Base-by-base conservation (phyloP, 2,888 invertebrate genomes). In the Drosophila histrio region DNA sequence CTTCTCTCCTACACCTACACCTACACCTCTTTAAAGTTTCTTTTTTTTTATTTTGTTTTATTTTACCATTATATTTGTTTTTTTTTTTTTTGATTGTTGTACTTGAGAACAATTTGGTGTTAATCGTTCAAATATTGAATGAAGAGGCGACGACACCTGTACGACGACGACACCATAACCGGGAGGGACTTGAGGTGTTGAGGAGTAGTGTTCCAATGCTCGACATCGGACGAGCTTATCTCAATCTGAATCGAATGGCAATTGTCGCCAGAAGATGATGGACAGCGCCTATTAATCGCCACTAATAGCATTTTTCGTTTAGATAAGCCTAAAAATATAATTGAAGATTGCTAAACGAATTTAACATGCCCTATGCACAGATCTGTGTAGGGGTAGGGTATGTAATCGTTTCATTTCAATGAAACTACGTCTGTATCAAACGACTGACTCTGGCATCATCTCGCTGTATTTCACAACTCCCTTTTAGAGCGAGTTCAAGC, bases 261-360 rank as follows among this genome's bases (percentile, higher is more conserved):
- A 86, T 82, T 77, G 75, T 80, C 74, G 72, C 50, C 59, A 54
- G 65, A 75, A 80, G 84, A 88, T 89, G 88, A 88, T 88, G 82
- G 87, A 88, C 89, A 87, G 79, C 79, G 80, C 78, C 72, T 87
- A 87, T 88, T 89, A 89, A 89, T 89, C 88, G 88, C 72, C 81
- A 66, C 87, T 89, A 89, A 89, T 88, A 88, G 83, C 73, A 77
- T 79, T 87, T 77, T 59, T 66, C 21, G 53, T 73, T 72, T 15
- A 77, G 84, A 84, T 84, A 84, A 84, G 87, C 71, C 64, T 19
- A 53, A 58, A 72, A 41, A 38, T 28, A 32, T 30, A 19, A 30
- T 22, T 22, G 17, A 46, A 21, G 47, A 49, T 30, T 46, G 39
- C 19, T 17, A 11, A 38, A 17, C 61, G 53, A 52, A 58, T 26